These are phyloP conservation scores for Holacanthella duospinosa DNA, from an alignment of 2,888 invertebrate genomes.

Conservation along the genomic window DNA sequence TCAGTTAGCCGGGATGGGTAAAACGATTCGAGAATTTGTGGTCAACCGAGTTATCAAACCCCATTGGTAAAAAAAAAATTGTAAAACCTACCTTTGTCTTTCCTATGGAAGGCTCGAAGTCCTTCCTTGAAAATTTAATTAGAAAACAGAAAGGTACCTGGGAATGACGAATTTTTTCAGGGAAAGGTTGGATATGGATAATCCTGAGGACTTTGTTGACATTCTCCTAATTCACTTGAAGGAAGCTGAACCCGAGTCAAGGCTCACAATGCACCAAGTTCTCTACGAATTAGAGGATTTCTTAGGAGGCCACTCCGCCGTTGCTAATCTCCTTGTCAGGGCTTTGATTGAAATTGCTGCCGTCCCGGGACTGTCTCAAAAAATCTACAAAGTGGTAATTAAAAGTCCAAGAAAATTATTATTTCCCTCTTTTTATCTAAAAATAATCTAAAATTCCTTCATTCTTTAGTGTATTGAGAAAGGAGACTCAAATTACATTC, in stretches of 20 bases:
- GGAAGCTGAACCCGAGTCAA: slow-evolving; percentile 45
- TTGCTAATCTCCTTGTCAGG: slow-evolving; percentile 72
- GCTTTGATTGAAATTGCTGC: slow-evolving; percentile 57
- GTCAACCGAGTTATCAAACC: slow-evolving; percentile 53
- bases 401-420: neutral
- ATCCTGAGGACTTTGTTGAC: slow-evolving; percentile 66
- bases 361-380: slow-evolving; percentile 51
- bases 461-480: slow-evolving; percentile 23
- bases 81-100: neutral
- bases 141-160: neutral
- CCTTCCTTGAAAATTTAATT: neutral
- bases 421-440: neutral
- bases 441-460: slow-evolving; percentile 11
- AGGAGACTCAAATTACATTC: slow-evolving; percentile 50
- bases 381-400: slow-evolving; percentile 56
- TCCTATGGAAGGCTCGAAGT: neutral
- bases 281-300: slow-evolving; percentile 55
- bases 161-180: slow-evolving; percentile 12
- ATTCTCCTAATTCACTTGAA: slow-evolving; percentile 60
- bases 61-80: slow-evolving; percentile 40
- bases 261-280: slow-evolving; percentile 37
- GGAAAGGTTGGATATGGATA: slow-evolving; percentile 35
- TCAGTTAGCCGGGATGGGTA: slow-evolving; percentile 57
- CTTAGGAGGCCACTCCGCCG: slow-evolving; percentile 75
- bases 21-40: slow-evolving; percentile 61